Conservation (phyloP, 2,797 vertebrate species). For the Lutjanus campechanus region DNA sequence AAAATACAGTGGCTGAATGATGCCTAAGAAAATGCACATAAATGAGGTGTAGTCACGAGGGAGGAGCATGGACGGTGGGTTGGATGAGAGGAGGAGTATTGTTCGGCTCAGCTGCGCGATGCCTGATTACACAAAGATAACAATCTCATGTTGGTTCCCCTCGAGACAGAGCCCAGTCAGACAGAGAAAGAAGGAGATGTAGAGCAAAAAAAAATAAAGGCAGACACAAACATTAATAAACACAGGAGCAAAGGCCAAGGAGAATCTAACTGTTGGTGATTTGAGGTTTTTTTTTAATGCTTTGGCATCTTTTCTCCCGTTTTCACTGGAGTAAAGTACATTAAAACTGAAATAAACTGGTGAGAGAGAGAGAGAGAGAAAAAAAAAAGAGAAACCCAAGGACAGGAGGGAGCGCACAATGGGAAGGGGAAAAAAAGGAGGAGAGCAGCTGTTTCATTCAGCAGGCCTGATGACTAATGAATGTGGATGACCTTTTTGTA, state of each 20-base stretch:
- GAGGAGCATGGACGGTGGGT: slow-evolving; percentile 27
- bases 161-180: slow-evolving; percentile 54
- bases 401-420: slow-evolving; percentile 12
- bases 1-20: slow-evolving; percentile 27
- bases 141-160: slow-evolving; percentile 64
- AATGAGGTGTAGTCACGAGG: slow-evolving; percentile 50
- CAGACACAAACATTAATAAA: slow-evolving; percentile 52
- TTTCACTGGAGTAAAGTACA: slow-evolving; percentile 24
- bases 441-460: slow-evolving; percentile 54
- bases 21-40: slow-evolving; percentile 34
- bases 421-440: slow-evolving; percentile 16
- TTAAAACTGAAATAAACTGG: slow-evolving; percentile 21
- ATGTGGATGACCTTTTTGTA: slow-evolving; percentile 61
- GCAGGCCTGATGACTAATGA: slow-evolving; percentile 47
- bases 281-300: slow-evolving; percentile 20
- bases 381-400: not conserved
- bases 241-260: slow-evolving; percentile 13
- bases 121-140: slow-evolving; percentile 82
- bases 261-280: slow-evolving; percentile 45
- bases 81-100: slow-evolving; percentile 54
- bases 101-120: slow-evolving; percentile 71
- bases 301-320: not conserved
- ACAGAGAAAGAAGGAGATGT: slow-evolving; percentile 21
- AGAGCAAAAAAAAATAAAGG: slow-evolving; percentile 28
- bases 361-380: not conserved